Percentiles rank a stretch among this genome's conserved stretches.
These are phyloP conservation scores for Picus viridis DNA, from an alignment of 2,797 vertebrate genomes.

Conservation along the genomic window DNA sequence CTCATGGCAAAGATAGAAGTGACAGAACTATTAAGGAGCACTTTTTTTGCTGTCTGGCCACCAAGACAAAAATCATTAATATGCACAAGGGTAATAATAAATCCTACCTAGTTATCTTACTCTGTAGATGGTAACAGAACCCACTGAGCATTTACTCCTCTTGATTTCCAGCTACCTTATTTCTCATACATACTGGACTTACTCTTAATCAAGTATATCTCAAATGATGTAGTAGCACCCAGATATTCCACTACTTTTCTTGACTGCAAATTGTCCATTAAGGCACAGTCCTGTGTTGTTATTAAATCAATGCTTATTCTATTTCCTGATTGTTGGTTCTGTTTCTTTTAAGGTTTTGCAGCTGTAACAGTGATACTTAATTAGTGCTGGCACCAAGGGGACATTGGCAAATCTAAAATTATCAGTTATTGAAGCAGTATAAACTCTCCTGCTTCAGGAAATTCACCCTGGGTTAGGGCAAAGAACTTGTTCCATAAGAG, in stretches of 20 bases:
- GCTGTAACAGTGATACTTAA: background rate
- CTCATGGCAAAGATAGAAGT: background rate
- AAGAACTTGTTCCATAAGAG: background rate
- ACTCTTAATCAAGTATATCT: background rate
- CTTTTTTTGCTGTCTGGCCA: background rate
- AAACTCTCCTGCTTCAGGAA: background rate
- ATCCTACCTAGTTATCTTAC: background rate
- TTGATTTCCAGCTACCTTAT: background rate
- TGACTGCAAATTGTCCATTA: background rate
- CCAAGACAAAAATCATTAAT: background rate
- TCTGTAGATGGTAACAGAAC: background rate
- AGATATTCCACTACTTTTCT: background rate
- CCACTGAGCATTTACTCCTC: background rate
- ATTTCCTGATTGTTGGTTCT: conserved; percentile 32
- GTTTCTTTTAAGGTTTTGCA: conserved; percentile 13
- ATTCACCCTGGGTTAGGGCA: background rate
- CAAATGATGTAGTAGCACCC: background rate
- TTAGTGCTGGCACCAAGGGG: background rate
- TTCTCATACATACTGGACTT: background rate
- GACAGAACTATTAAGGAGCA: background rate
- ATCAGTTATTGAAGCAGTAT: background rate
- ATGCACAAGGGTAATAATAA: background rate
- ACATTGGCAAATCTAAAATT: conserved; percentile 30
- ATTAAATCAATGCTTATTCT: conserved; percentile 28
- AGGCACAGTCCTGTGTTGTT: background rate